phyloP scores from a whole-genome alignment of 1,140 invertebrate species.

The Oscheius sp. region DNA sequence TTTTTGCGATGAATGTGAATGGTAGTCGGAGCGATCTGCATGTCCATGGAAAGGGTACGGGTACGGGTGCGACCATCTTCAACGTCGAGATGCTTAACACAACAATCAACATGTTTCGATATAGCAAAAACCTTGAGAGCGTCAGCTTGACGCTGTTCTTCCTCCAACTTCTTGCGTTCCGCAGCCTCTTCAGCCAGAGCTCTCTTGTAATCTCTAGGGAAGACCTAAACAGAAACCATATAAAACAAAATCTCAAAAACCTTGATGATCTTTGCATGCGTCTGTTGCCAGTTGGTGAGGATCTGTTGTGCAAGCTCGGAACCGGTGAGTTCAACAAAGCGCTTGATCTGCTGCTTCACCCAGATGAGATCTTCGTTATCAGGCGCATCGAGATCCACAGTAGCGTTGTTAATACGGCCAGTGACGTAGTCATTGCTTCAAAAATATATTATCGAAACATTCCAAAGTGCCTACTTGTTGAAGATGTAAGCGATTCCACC shows the following conservation, averaged over 20 bases:
- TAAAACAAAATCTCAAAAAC: slow-evolving; percentile 61
- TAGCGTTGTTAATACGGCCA: slow-evolving; percentile 53
- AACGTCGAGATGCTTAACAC: background rate
- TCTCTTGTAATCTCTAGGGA: slow-evolving; percentile 92
- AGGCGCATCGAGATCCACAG: slow-evolving; percentile 56
- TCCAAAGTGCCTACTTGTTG: slow-evolving; percentile 72
- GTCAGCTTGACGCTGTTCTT: slow-evolving; percentile 38
- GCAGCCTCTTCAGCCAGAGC: slow-evolving; percentile 76
- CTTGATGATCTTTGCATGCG: slow-evolving; percentile 82
- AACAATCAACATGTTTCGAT: slow-evolving; percentile 53
- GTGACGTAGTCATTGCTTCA: slow-evolving; percentile 10
- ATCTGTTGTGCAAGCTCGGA: slow-evolving; percentile 79
- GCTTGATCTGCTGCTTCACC: slow-evolving; percentile 76
- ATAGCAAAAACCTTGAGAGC: no score
- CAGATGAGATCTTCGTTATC: slow-evolving; percentile 74
- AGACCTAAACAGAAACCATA: slow-evolving; percentile 61
- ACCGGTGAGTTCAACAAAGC: slow-evolving; percentile 85
- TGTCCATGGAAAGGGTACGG: slow-evolving; percentile 57
- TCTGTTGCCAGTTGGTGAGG: slow-evolving; percentile 77
- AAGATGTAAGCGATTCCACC: slow-evolving; percentile 94
- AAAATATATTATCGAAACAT: background rate
- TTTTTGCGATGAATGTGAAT: slow-evolving; percentile 9
- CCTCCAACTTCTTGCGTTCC: slow-evolving; percentile 61
- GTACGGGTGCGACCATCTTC: slow-evolving; percentile 7
- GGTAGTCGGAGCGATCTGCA: slow-evolving; percentile 47